These are phyloP conservation scores for Pogonomyrmex californicus DNA, from an alignment of 1,140 invertebrate species.

Conservation along the genomic window DNA sequence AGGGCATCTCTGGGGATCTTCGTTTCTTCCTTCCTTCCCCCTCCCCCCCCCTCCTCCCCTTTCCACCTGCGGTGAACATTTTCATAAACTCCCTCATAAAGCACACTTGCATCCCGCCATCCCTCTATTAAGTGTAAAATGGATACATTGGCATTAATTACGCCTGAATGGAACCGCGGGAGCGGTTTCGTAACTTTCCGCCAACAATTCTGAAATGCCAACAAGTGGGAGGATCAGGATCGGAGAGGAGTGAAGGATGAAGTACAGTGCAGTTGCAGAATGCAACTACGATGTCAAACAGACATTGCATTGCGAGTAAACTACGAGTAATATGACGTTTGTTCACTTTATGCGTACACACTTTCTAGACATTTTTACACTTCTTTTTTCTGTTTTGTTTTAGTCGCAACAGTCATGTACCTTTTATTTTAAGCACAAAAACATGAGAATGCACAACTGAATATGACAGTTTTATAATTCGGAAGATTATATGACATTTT, in stretches of 20 bases:
- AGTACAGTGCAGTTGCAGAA: not conserved
- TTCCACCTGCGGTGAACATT: slow-evolving; percentile 75
- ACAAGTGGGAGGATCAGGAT: slow-evolving; percentile 52
- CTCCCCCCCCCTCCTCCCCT: slow-evolving; percentile 65
- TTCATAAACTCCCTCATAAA: slow-evolving; percentile 81
- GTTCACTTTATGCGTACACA: not conserved
- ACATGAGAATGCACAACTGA: not conserved
- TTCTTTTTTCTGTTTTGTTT: not conserved
- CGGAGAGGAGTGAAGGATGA: slow-evolving; percentile 26
- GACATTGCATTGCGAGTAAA: not conserved
- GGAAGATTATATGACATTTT: not conserved
- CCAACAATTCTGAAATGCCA: slow-evolving; percentile 53
- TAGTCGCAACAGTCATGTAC: not conserved
- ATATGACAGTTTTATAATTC: not conserved
- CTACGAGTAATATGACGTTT: not conserved
- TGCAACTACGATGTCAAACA: slow-evolving; percentile 12
- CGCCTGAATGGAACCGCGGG: slow-evolving; percentile 25
- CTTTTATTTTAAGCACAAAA: slow-evolving; percentile 15
- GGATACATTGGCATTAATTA: slow-evolving; percentile 61
- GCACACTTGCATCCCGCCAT: slow-evolving; percentile 61
- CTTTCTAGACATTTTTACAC: not conserved
- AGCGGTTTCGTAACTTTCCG: slow-evolving; percentile 45
- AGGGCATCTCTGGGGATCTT: slow-evolving; percentile 62
- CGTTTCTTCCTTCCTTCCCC: slow-evolving; percentile 55
- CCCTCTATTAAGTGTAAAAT: slow-evolving; percentile 18